These are phyloP conservation scores for Cliona cf. orientalis DNA, from an alignment of 37 sponge, comb jelly and placozoan species.

Conservation along the genomic window DNA sequence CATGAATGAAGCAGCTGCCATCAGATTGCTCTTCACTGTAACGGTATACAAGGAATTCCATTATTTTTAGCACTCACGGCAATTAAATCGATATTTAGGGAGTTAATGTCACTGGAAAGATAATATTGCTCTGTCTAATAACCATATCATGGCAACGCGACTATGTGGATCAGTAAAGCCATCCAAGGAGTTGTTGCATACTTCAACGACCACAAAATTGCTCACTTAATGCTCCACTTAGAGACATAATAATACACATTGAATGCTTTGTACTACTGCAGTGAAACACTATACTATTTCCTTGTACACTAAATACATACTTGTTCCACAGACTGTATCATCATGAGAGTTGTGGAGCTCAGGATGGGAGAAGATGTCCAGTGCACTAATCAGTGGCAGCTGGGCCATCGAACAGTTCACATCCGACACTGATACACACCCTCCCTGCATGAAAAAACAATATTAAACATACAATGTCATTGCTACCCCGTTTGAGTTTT, in stretches of 20 bases:
- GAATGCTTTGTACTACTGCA: no score
- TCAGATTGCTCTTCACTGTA: slow-evolving; percentile 59
- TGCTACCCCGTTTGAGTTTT: neutral
- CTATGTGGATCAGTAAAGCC: no score
- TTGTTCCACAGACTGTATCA: no score
- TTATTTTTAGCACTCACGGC: neutral
- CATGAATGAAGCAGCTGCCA: slow-evolving; percentile 49
- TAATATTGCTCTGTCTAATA: neutral
- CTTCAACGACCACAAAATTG: no score
- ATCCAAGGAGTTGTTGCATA: no score
- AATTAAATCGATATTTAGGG: neutral
- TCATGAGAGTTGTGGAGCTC: slow-evolving; percentile 54
- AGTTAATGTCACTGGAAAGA: neutral
- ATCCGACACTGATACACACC: slow-evolving; percentile 48
- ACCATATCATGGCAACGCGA: neutral
- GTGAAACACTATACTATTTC: no score
- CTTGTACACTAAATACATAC: no score
- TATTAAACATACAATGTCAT: neutral
- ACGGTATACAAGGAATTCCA: neutral
- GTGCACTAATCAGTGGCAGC: slow-evolving; percentile 49
- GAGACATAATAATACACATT: no score
- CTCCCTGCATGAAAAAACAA: neutral
- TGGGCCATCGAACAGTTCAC: slow-evolving; percentile 40
- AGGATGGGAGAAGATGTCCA: slow-evolving; percentile 29
- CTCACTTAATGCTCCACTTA: no score